Percentiles rank a stretch among this genome's conserved stretches.
Conservation (phyloP, 2,797 vertebrate species). For the Percopsis omiscomaycus region DNA sequence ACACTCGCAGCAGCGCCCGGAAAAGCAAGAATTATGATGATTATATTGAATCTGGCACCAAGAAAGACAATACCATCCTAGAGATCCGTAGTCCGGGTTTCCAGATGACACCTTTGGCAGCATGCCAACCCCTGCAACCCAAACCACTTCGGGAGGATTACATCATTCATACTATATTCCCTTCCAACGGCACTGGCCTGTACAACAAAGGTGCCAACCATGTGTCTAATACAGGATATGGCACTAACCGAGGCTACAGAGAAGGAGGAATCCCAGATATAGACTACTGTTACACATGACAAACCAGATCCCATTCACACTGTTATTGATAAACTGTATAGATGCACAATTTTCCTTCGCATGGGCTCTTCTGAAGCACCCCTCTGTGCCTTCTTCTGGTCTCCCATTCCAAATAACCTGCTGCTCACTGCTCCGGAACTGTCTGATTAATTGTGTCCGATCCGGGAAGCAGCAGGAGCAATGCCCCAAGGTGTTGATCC, state of each 20-base stretch:
- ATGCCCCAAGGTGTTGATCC: slow-evolving; percentile 71
- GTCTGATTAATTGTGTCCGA: slow-evolving; percentile 71
- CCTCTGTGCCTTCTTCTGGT: slow-evolving; percentile 84
- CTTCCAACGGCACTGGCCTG: slow-evolving; percentile 88
- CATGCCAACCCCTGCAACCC: slow-evolving; percentile 76
- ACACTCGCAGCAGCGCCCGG: slow-evolving; percentile 81
- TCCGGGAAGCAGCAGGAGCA: slow-evolving; percentile 59
- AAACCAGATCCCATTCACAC: slow-evolving; percentile 67
- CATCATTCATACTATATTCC: slow-evolving; percentile 93
- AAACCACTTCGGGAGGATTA: slow-evolving; percentile 89
- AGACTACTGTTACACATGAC: slow-evolving; percentile 94
- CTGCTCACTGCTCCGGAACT: slow-evolving; percentile 71
- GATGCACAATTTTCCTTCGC: slow-evolving; percentile 80
- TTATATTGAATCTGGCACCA: slow-evolving; percentile 92
- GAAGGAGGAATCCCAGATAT: slow-evolving; percentile 90
- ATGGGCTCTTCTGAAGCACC: slow-evolving; percentile 80
- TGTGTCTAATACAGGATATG: slow-evolving; percentile 82
- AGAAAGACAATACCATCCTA: slow-evolving; percentile 92
- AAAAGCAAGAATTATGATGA: slow-evolving; percentile 88
- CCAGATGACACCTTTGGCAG: slow-evolving; percentile 90
- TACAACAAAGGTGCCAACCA: slow-evolving; percentile 84
- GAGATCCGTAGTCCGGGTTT: slow-evolving; percentile 88
- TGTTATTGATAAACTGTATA: slow-evolving; percentile 78
- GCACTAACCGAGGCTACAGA: slow-evolving; percentile 89
- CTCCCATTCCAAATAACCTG: slow-evolving; percentile 79